A percentile compares a stretch with the other conserved stretches of the same genome.
These are phyloP conservation scores for Oophaga pumilio DNA, from an alignment of 2,113 vertebrate genomes.

Conservation along the genomic window DNA sequence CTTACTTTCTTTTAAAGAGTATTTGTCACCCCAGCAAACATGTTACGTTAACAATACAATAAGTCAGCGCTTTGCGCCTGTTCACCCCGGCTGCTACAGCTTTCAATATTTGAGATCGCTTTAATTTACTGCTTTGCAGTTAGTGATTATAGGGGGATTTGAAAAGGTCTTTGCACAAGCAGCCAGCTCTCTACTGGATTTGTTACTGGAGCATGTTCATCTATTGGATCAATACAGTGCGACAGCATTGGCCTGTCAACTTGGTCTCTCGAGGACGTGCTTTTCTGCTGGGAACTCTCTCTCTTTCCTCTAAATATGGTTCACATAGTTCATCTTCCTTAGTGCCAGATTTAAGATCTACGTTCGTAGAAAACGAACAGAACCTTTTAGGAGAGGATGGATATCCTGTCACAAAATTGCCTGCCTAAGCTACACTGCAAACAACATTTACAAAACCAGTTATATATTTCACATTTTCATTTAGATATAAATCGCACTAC, in stretches of 20 bases:
- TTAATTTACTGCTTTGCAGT: constrained; percentile 70
- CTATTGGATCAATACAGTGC: constrained; percentile 66
- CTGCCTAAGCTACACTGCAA: constrained; percentile 31
- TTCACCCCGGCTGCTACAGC: constrained; percentile 63
- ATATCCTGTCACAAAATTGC: constrained; percentile 53
- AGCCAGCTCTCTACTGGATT: constrained; percentile 65
- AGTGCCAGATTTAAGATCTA: constrained; percentile 12
- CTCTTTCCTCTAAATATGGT: constrained; percentile 27
- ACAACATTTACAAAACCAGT: constrained; percentile 45
- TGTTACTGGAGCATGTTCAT: constrained; percentile 62
- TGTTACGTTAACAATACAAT: constrained; percentile 63
- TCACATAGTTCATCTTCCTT: constrained; percentile 53
- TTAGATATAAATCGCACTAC: background rate
- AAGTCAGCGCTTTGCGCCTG: constrained; percentile 62
- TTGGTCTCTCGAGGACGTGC: constrained; percentile 58
- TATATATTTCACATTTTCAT: constrained; percentile 35
- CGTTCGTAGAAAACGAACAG: constrained; percentile 6
- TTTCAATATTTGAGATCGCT: constrained; percentile 65
- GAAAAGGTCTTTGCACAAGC: constrained; percentile 70
- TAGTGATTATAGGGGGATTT: constrained; percentile 69
- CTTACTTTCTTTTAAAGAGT: constrained; percentile 71
- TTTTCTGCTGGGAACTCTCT: constrained; percentile 60
- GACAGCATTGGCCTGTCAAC: constrained; percentile 60
- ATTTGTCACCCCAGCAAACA: constrained; percentile 66
- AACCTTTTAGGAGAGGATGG: constrained; percentile 50